These are phyloP conservation scores for Premnoplex brunnescens DNA, from an alignment of 2,797 vertebrate genomes.

Conservation along the genomic window DNA sequence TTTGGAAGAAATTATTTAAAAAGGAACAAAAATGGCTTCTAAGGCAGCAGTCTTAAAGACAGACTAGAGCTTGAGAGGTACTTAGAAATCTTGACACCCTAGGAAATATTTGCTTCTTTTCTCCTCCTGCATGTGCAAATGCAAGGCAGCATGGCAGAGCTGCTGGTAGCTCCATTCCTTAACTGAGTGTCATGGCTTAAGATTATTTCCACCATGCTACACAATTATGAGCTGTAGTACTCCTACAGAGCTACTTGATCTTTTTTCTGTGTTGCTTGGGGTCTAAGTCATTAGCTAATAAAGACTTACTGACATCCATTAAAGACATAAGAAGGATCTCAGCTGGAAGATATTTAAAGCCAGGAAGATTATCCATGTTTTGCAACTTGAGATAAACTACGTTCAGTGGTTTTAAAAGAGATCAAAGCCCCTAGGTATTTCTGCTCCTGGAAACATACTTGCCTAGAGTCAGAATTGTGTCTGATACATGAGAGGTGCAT, in stretches of 20 bases:
- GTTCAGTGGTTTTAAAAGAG: neutral
- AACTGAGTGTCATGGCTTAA: neutral
- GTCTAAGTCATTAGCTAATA: neutral
- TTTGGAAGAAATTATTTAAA: neutral
- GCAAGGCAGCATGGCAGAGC: neutral
- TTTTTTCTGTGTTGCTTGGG: neutral
- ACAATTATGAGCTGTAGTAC: neutral
- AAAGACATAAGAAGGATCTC: neutral
- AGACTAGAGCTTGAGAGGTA: neutral
- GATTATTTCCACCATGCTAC: neutral
- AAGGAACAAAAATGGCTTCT: neutral
- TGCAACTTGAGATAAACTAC: neutral
- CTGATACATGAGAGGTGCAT: neutral
- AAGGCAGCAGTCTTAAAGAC: neutral
- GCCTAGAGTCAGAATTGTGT: neutral
- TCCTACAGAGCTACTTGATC: neutral
- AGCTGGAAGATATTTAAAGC: neutral
- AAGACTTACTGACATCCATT: neutral
- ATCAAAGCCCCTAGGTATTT: neutral
- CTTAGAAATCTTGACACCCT: neutral
- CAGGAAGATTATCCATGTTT: constrained; percentile 8
- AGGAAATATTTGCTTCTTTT: neutral
- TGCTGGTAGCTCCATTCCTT: neutral
- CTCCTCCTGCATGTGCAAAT: neutral
- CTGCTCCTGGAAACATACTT: neutral